Base-by-base conservation (phyloP, 2,888 invertebrate genomes). In the Congeria kusceri region DNA sequence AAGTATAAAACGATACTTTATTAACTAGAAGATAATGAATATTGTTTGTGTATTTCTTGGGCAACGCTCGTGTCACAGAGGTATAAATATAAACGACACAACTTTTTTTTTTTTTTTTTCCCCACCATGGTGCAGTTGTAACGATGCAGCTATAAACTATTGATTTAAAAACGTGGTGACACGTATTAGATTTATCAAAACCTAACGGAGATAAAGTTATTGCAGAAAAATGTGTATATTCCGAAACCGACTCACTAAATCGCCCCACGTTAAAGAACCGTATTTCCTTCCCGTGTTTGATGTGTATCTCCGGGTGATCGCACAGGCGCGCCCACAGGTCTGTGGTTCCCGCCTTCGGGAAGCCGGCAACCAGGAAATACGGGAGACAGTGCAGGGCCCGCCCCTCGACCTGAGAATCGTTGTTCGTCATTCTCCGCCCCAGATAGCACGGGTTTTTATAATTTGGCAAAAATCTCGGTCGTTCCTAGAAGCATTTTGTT, bases 341-440 rank as follows among this genome's bases (percentile, higher is more conserved):
- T 0, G 91, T 89, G 63, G 88, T 91, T 39, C 89, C 91, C 61
- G 88, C 85, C 68, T 91, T 91, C 13, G 91, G 91, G 68, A 88
- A 88, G 18, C 91, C 91, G 61, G 88, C 87, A 44, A 91, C 82
- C 46, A 89, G 97, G 96, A 92, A 99, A 95, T 88, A 99, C 95
- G 77, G 98, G 98, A 94, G 98, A 98, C 92, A 97, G 96, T 87
- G 89, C 71, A 86, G 85, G 49, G 80, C 53, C 9, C 53, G 7
- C 9, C 53, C 53, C 23, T 23, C 53, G 9, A 53, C 53, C 53
- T 13, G 20, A 20, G 49, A 25, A 11, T 29, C 29, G 29, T 44
- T 39, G 1, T 46, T 32, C 11, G 39, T 57, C n/a, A 70, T 58
- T 0, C 70, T 57, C 28, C 71, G 72, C 63, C 67, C 59, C 18